Evolutionary conservation across 2,113 vertebrate genomes (phyloP).

Genomic region (Gavia stellata): DNA sequence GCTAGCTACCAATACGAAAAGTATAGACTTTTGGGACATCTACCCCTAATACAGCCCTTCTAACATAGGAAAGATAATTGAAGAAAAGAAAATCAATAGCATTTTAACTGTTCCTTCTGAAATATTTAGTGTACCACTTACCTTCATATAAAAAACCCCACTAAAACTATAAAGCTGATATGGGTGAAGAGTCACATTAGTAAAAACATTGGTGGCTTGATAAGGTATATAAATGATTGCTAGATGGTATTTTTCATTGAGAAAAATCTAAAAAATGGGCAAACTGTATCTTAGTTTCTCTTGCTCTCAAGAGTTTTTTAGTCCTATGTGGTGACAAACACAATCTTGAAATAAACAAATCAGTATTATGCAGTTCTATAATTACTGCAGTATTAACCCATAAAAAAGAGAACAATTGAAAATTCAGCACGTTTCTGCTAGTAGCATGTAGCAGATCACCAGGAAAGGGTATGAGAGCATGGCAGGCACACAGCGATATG

Average conservation of each 20-base stretch:
- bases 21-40: accelerated
- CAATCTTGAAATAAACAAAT: neutral
- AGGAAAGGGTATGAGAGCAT: neutral
- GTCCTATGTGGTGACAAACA: neutral
- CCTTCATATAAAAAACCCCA: neutral
- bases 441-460: neutral
- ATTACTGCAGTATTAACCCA: neutral
- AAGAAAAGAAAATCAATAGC: neutral
- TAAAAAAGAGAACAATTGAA: neutral
- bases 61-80: neutral
- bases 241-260: neutral
- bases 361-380: neutral
- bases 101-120: neutral
- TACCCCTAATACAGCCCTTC: neutral
- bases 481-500: neutral
- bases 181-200: neutral
- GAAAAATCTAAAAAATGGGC: neutral
- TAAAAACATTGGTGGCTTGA: neutral
- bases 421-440: neutral
- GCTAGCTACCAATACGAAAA: neutral
- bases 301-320: neutral
- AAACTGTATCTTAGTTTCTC: neutral
- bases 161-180: neutral
- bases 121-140: neutral
- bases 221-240: neutral